Conservation (phyloP, 1,140 invertebrate genomes). For the Dryas iulia region DNA sequence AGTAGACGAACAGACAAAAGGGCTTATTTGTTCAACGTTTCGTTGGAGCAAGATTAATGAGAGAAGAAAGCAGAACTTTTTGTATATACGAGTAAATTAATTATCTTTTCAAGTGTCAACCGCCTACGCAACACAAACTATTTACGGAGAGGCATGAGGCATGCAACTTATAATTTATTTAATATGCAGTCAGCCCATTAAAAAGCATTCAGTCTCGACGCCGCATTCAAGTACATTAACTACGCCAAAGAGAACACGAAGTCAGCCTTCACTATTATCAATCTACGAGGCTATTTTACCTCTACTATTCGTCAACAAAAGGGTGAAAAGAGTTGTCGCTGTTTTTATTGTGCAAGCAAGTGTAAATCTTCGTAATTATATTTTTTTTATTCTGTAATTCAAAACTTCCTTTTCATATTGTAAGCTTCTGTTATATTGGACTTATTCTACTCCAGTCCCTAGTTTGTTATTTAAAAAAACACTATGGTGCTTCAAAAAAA, state of each 20-base stretch:
- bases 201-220: conserved; percentile 68
- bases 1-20: conserved; percentile 10
- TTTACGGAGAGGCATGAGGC: conserved; percentile 50
- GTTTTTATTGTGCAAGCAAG: not conserved
- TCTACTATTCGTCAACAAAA: conserved; percentile 6
- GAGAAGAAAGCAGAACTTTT: conserved; percentile 44
- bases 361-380: conserved; percentile 1
- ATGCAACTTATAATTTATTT: conserved; percentile 72
- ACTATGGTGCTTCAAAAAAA: not conserved
- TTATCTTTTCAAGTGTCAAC: conserved; percentile 60
- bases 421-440: not conserved
- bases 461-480: not conserved
- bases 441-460: not conserved
- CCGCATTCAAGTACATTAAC: conserved; percentile 51
- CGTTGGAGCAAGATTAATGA: conserved; percentile 41
- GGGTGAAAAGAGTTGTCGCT: not conserved
- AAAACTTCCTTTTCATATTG: not conserved
- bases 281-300: conserved; percentile 23
- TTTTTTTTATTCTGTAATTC: not conserved
- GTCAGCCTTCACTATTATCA: conserved; percentile 25
- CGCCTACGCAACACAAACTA: conserved; percentile 46
- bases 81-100: conserved; percentile 57
- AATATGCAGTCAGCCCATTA: conserved; percentile 70
- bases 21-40: conserved; percentile 24
- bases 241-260: conserved; percentile 40